Conservation (phyloP, 1,140 invertebrate genomes). For the Pseudomyrmex dendroicus region DNA sequence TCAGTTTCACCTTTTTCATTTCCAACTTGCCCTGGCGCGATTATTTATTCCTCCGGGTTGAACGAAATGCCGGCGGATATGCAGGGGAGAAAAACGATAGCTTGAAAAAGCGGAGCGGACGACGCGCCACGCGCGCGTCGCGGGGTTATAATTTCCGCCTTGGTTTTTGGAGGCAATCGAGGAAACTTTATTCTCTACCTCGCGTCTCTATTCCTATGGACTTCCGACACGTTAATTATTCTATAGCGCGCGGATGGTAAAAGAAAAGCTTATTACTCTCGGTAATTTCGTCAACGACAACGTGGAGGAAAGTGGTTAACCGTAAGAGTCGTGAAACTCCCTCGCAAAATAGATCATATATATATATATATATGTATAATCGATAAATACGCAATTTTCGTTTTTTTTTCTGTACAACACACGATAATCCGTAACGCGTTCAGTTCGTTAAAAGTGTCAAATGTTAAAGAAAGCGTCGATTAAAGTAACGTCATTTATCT, state of each 20-base stretch:
- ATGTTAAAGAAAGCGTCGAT: background rate
- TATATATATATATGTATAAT: no score
- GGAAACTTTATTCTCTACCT: constrained; percentile 49
- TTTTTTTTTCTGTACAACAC: background rate
- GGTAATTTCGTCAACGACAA: constrained; percentile 24
- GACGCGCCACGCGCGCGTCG: constrained; percentile 15
- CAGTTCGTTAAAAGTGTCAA: background rate
- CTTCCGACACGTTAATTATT: constrained; percentile 57
- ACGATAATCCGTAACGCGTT: background rate
- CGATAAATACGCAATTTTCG: constrained; percentile 14
- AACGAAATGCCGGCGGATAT: constrained; percentile 23
- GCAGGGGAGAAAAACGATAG: constrained; percentile 17
- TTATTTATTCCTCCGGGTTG: constrained; percentile 44
- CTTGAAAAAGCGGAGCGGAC: constrained; percentile 33
- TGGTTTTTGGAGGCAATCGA: constrained; percentile 34
- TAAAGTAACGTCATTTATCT: background rate
- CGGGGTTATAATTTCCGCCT: constrained; percentile 50
- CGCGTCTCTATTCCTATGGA: background rate
- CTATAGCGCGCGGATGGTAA: background rate
- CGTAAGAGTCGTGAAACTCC: no score
- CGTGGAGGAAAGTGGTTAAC: constrained; percentile 5
- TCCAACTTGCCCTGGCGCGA: constrained; percentile 39
- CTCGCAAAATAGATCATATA: background rate
- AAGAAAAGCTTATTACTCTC: constrained; percentile 42
- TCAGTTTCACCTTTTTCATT: constrained; percentile 58